phyloP scores from a whole-genome alignment of 2,113 vertebrate genomes.

The Alexandromys fortis region DNA sequence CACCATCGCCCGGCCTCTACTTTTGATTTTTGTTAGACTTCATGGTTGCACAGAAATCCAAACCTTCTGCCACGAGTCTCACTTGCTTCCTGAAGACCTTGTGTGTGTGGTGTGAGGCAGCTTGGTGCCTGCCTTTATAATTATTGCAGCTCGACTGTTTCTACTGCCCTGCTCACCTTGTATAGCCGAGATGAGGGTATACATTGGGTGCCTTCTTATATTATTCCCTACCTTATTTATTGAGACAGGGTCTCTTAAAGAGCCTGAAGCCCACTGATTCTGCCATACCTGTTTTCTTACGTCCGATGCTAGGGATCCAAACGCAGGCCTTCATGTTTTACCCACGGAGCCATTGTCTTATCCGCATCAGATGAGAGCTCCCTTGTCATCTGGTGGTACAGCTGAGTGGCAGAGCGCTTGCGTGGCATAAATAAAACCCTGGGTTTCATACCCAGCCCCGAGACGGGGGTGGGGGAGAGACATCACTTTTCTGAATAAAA shows the following conservation, averaged over 20 bases:
- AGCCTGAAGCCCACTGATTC: not conserved
- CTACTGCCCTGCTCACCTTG: not conserved
- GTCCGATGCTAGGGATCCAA: no score
- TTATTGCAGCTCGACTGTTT: not conserved
- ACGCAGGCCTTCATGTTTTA: not conserved
- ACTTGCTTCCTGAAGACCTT: not conserved
- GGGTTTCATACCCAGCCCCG: not conserved
- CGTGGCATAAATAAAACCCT: not conserved
- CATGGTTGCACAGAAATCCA: not conserved
- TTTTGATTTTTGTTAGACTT: not conserved
- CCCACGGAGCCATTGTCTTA: not conserved
- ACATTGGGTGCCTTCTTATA: not conserved
- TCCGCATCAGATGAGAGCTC: not conserved
- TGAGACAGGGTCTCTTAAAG: not conserved
- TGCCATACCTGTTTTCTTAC: not conserved
- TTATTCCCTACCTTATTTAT: not conserved
- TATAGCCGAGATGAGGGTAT: not conserved
- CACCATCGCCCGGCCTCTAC: no score
- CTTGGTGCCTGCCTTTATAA: not conserved
- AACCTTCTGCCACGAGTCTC: not conserved
- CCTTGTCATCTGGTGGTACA: not conserved
- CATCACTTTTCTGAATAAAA: not conserved
- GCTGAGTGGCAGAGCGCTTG: not conserved
- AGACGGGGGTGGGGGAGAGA: not conserved
- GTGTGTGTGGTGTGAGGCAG: not conserved